Evolutionary conservation across 1,140 invertebrate genomes (phyloP), one percentile per base, ranked within the genome.

Genomic region (Maniola jurtina): DNA sequence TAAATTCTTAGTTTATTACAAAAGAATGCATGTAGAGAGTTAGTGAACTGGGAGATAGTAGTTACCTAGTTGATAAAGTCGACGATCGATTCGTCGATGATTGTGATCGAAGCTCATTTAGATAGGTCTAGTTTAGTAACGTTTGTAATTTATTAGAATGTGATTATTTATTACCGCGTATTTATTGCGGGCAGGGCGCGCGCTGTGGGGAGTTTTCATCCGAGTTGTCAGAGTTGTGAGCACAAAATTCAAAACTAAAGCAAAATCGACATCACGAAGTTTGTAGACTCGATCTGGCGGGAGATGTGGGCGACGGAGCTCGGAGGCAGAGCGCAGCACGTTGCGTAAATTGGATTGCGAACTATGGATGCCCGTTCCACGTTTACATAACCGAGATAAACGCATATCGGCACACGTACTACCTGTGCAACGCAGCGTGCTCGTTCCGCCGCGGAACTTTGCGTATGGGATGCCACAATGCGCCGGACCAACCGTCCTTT

Each of bases 211-310:
- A 83, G 86, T 87, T 89, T 90, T 85, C 83, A 79, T 88, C 79
- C 72, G 74, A 59, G 76, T 79, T 87, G 86, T 89, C 75, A 72
- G 83, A 89, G 86, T 90, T 90, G 88, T 90, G 71, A 82, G 88
- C 86, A 90, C 88, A 90, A 90, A 90, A 78, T 59, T 64, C 71
- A 57, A 72, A 2, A 25, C 57, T 81, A 74, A 84, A 73, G 73
- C 88, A 90, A 90, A 89, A 81, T 89, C 88, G 88, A 88, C 86
- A 86, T 86, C 77, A 68, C 69, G 34, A 74, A 55, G 78, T 81
- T 79, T 68, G 80, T 84, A 90, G 83, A 78, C 84, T 86, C 80
- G 16, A 70, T 66, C 45, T 64, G 70, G 70, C 61, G 57, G 55
- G 66, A 64, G 62, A 68, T 68, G 65, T 63, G 56, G 61, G 66